Evolutionary conservation across 2,888 invertebrate species (phyloP).

Genomic region (Platycheirus rosarum): DNA sequence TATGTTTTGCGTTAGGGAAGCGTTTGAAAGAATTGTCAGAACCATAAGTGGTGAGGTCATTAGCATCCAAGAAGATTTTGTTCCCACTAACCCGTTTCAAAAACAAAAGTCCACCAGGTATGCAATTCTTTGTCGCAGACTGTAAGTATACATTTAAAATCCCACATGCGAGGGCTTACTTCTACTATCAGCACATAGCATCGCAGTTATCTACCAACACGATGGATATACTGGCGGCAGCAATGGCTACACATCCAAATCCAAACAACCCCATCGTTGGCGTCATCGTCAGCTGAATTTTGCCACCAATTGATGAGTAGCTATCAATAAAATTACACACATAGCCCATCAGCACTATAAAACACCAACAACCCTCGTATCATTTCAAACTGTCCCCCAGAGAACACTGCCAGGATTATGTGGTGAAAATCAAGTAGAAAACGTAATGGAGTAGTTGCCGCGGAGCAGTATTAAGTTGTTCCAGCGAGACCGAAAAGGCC

Average conservation of each 20-base stretch:
- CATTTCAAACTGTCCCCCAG: constrained; percentile 68
- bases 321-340: constrained; percentile 74
- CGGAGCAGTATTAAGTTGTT: constrained; percentile 40
- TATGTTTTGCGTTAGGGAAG: no score
- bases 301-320: constrained; percentile 73
- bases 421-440: constrained; percentile 66
- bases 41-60: no score
- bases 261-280: constrained; percentile 61
- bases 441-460: constrained; percentile 39
- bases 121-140: constrained; percentile 9
- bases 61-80: no score
- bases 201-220: constrained; percentile 5
- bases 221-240: constrained; percentile 18
- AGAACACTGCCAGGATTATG: constrained; percentile 68
- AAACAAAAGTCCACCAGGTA: neutral
- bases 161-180: constrained; percentile 18
- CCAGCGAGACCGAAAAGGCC: constrained; percentile 17
- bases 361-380: constrained; percentile 57
- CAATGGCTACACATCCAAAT: neutral
- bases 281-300: constrained; percentile 64
- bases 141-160: constrained; percentile 26
- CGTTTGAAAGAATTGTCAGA: no score
- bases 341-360: constrained; percentile 67
- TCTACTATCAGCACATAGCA: constrained; percentile 23
- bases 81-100: no score